A percentile compares a stretch with the other conserved stretches of the same genome.
Conservation (phyloP, 2,888 invertebrate species). For the Carabus problematicus region DNA sequence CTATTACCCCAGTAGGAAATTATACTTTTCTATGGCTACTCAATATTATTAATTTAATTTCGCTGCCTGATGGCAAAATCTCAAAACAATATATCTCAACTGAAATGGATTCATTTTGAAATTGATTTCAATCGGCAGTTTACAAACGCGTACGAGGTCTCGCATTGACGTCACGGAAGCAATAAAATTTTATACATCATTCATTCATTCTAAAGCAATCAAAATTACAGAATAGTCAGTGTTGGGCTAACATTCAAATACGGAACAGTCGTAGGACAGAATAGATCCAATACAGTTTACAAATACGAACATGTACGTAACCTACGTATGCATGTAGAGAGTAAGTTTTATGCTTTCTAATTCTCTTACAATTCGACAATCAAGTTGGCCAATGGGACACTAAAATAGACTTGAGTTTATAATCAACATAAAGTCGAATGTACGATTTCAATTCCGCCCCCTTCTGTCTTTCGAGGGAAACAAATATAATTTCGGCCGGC, state of each 20-base stretch:
- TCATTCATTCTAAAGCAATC: constrained; percentile 38
- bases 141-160: constrained; percentile 24
- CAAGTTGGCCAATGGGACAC: constrained; percentile 1
- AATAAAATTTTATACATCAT: constrained; percentile 41
- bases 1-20: too few species aligned
- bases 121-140: constrained; percentile 32
- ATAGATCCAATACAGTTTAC: background rate
- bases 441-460: constrained; percentile 5
- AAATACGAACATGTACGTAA: background rate
- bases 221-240: constrained; percentile 6
- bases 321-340: background rate
- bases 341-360: background rate
- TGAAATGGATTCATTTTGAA: constrained; percentile 28
- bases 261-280: background rate
- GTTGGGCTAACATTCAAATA: constrained; percentile 18
- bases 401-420: constrained; percentile 11
- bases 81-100: too few species aligned
- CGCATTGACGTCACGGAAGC: constrained; percentile 34
- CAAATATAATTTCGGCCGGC: background rate
- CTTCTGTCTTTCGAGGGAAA: background rate
- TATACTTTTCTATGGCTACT: too few species aligned
- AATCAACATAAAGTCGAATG: constrained; percentile 7
- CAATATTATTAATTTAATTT: too few species aligned
- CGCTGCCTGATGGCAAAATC: too few species aligned
- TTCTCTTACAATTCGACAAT: background rate